These are phyloP conservation scores for Pteromalus puparum DNA, from an alignment of 1,140 invertebrate species.

Conservation along the genomic window DNA sequence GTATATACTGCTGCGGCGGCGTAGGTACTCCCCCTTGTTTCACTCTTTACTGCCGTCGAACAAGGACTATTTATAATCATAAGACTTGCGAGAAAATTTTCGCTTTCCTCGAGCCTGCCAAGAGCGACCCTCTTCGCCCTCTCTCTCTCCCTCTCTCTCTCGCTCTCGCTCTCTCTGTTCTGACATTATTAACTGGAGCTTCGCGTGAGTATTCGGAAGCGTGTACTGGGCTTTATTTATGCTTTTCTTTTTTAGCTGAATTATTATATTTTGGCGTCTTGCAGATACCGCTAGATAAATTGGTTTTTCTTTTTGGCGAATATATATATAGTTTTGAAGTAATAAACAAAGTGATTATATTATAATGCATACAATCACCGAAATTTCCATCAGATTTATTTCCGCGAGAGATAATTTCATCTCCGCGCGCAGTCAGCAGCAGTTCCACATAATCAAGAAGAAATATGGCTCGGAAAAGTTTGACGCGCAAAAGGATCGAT, in stretches of 20 bases:
- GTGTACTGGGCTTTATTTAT: neutral
- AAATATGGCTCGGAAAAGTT: neutral
- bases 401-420: neutral
- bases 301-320: no score
- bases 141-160: no score
- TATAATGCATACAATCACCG: neutral
- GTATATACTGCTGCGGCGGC: neutral
- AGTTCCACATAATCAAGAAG: neutral
- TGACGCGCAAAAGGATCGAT: neutral
- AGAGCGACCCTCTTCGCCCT: neutral
- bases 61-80: conserved; percentile 68
- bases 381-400: neutral
- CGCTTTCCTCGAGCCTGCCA: conserved; percentile 46
- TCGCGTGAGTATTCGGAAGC: conserved; percentile 22
- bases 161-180: neutral
- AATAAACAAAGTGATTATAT: neutral
- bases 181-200: conserved; percentile 21
- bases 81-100: conserved; percentile 59
- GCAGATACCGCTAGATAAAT: no score
- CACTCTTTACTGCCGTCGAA: conserved; percentile 61
- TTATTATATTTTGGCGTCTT: neutral
- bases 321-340: neutral
- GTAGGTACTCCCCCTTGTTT: conserved; percentile 32
- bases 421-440: no score
- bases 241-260: neutral